phyloP scores from a whole-genome alignment of 2,888 invertebrate species.

The Arge pagana region DNA sequence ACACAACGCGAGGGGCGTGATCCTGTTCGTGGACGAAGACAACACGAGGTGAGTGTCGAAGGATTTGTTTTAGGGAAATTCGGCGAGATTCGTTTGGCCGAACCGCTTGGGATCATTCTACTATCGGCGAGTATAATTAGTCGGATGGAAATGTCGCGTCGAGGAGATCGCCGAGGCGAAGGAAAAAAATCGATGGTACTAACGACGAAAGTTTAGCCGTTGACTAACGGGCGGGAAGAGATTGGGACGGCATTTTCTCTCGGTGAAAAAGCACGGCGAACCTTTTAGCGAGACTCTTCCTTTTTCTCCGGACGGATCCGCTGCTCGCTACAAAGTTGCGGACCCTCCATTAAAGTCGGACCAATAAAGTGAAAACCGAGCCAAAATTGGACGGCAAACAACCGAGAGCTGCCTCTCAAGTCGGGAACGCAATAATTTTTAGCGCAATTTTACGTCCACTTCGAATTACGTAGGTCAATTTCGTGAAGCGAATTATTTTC shows the following conservation, averaged over 20 bases:
- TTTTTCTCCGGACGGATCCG: no score
- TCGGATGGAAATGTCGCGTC: background rate
- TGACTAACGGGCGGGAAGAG: background rate
- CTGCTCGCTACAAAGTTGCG: slow-evolving; percentile 14
- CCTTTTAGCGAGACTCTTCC: slow-evolving; percentile 18
- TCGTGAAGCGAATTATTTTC: no score
- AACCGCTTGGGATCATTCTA: no score
- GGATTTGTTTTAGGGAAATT: slow-evolving; percentile 2
- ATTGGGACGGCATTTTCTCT: no score
- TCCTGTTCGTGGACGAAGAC: slow-evolving; percentile 76
- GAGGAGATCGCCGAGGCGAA: background rate
- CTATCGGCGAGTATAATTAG: no score
- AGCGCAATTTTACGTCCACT: no score
- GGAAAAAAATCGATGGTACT: background rate
- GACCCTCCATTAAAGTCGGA: slow-evolving; percentile 17
- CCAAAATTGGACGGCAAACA: no score
- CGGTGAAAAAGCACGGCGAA: slow-evolving; percentile 8
- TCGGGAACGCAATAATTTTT: no score
- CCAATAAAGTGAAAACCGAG: no score
- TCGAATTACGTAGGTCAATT: no score
- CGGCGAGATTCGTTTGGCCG: no score
- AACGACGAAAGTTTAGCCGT: slow-evolving; percentile 8
- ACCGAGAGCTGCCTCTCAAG: no score
- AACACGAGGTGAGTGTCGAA: slow-evolving; percentile 66
- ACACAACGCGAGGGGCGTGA: slow-evolving; percentile 67